Evolutionary conservation across 1,140 invertebrate genomes (phyloP).

Genomic region (Glossosoma conforme): DNA sequence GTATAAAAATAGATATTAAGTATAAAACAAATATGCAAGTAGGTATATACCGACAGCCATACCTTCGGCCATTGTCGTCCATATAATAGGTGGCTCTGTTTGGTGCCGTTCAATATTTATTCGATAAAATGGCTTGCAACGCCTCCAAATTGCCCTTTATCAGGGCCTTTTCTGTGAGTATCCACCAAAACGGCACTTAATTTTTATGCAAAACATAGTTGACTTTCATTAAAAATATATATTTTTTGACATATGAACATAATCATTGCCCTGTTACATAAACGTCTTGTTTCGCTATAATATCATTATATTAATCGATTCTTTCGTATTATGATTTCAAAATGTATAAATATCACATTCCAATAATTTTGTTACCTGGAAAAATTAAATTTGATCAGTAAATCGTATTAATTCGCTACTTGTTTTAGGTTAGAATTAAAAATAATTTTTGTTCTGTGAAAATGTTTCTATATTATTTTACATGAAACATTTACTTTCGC

Average conservation of each 20-base stretch:
- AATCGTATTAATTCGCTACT: too few relatives aligned
- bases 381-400: too few relatives aligned
- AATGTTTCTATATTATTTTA: too few relatives aligned
- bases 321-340: too few relatives aligned
- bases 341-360: too few relatives aligned
- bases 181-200: not conserved
- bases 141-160: slow-evolving; percentile 21
- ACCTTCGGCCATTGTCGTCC: slow-evolving; percentile 10
- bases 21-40: too few relatives aligned
- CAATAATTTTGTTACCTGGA: too few relatives aligned
- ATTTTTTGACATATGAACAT: slow-evolving; percentile 14
- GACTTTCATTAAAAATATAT: not conserved
- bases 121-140: slow-evolving; percentile 20
- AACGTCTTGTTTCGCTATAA: slow-evolving; percentile 6
- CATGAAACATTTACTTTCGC: too few relatives aligned
- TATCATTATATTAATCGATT: too few relatives aligned
- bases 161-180: slow-evolving; percentile 16
- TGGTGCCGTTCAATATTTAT: slow-evolving; percentile 7
- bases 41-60: slow-evolving; percentile 4
- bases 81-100: not conserved
- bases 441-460: too few relatives aligned
- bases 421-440: too few relatives aligned
- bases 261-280: slow-evolving; percentile 18
- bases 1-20: too few relatives aligned
- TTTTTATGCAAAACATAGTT: not conserved